Conservation (phyloP, 1,140 invertebrate genomes). For the Pectinophora gossypiella region DNA sequence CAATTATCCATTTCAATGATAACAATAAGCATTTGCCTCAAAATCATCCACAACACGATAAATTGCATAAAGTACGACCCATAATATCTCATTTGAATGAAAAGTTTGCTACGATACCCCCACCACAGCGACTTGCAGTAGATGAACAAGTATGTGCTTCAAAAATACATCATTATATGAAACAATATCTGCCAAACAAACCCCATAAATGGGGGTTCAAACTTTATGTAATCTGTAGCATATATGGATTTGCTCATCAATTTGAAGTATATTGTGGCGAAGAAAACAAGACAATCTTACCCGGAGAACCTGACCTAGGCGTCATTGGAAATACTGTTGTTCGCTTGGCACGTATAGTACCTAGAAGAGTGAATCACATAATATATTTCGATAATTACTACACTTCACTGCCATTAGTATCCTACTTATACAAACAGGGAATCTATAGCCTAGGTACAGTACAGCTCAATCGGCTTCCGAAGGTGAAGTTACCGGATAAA, state of each 20-base stretch:
- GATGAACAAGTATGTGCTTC: constrained; percentile 47
- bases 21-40: constrained; percentile 27
- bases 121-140: constrained; percentile 36
- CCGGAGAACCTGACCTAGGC: not conserved
- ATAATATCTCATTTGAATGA: constrained; percentile 31
- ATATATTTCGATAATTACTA: not conserved
- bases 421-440: not conserved
- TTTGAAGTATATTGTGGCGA: not conserved
- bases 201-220: constrained; percentile 4
- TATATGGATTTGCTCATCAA: not conserved
- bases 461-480: not conserved
- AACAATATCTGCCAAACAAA: constrained; percentile 46
- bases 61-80: constrained; percentile 43
- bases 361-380: constrained; percentile 1
- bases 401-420: not conserved
- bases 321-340: not conserved
- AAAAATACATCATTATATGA: constrained; percentile 36
- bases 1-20: constrained; percentile 35
- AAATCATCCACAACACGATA: constrained; percentile 41
- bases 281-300: too few species aligned
- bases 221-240: not conserved
- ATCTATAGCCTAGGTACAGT: not conserved
- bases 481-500: too few species aligned
- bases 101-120: constrained; percentile 28
- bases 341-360: not conserved